phyloP scores from a whole-genome alignment of 2,797 vertebrate genomes.

The Hephaestus fuliginosus region DNA sequence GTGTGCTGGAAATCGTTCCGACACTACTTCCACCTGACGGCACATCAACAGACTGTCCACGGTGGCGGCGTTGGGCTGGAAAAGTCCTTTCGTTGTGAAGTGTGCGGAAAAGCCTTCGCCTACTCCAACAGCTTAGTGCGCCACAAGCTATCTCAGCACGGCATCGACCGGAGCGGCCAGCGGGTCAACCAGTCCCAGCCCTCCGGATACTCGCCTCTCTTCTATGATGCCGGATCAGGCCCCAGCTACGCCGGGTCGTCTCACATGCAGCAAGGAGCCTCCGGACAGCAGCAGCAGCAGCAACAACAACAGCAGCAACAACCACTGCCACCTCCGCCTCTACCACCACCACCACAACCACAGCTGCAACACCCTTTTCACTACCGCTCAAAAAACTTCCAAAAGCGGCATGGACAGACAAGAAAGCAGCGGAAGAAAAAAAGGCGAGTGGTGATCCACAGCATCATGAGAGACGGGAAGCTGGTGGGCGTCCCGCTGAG shows the following conservation, averaged over 20 bases:
- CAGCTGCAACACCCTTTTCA: conserved; percentile 79
- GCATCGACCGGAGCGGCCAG: conserved; percentile 81
- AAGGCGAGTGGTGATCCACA: conserved; percentile 82
- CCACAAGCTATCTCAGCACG: conserved; percentile 91
- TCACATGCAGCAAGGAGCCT: conserved; percentile 69
- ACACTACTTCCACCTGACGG: conserved; percentile 92
- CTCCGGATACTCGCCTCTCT: conserved; percentile 82
- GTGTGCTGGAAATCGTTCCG: conserved; percentile 95
- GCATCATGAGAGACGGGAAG: conserved; percentile 82
- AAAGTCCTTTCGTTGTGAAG: conserved; percentile 91
- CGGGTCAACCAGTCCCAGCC: conserved; percentile 76
- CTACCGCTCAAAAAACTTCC: conserved; percentile 80
- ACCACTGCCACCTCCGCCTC: too few species aligned
- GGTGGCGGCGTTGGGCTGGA: conserved; percentile 87
- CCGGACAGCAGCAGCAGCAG: conserved; percentile 55
- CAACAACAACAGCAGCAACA: rapidly evolving
- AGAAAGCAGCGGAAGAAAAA: conserved; percentile 82
- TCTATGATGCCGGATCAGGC: conserved; percentile 81
- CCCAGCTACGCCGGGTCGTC: conserved; percentile 65
- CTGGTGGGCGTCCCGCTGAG: conserved; percentile 82
- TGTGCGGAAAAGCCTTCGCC: conserved; percentile 93
- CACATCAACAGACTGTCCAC: conserved; percentile 93
- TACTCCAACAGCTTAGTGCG: conserved; percentile 94
- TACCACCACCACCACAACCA: conserved; percentile 6
- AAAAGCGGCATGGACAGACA: conserved; percentile 71